Percentiles rank a stretch among this genome's conserved stretches.
These are phyloP conservation scores for Oceanites oceanicus DNA, from an alignment of 2,113 vertebrate genomes.

Conservation along the genomic window DNA sequence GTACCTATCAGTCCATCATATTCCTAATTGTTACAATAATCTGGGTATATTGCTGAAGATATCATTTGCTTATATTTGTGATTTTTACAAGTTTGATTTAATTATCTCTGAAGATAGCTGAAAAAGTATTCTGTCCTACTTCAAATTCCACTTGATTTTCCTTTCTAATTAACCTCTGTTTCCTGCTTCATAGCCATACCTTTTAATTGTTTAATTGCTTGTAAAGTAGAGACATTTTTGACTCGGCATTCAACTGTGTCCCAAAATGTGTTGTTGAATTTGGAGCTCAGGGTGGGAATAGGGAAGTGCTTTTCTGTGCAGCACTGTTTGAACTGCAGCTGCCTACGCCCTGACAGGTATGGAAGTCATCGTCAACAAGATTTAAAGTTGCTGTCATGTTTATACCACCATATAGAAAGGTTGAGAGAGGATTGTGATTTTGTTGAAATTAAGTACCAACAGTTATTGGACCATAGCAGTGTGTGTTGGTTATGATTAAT, in stretches of 20 bases:
- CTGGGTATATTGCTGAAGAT: neutral
- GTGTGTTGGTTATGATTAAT: slow-evolving; percentile 36
- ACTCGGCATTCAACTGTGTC: neutral
- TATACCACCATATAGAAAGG: neutral
- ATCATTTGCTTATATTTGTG: neutral
- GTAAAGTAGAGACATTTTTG: neutral
- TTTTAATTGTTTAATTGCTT: slow-evolving; percentile 33
- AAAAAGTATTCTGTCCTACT: neutral
- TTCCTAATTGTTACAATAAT: neutral
- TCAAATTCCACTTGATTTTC: neutral
- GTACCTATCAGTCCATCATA: neutral
- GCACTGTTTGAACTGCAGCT: neutral
- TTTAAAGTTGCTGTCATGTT: slow-evolving; percentile 63
- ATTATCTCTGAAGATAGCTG: neutral
- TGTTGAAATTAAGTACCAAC: slow-evolving; percentile 33
- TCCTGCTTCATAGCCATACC: neutral
- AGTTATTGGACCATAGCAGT: neutral
- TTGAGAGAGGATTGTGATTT: slow-evolving; percentile 17
- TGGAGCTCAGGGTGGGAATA: neutral
- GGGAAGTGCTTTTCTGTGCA: neutral
- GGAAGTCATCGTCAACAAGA: slow-evolving; percentile 49
- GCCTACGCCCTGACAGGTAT: slow-evolving; percentile 5
- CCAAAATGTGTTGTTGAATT: neutral
- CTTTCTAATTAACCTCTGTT: neutral
- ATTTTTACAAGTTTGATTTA: neutral